Conservation (phyloP, 2,888 invertebrate species). For the Lasioglossum malachurum region DNA sequence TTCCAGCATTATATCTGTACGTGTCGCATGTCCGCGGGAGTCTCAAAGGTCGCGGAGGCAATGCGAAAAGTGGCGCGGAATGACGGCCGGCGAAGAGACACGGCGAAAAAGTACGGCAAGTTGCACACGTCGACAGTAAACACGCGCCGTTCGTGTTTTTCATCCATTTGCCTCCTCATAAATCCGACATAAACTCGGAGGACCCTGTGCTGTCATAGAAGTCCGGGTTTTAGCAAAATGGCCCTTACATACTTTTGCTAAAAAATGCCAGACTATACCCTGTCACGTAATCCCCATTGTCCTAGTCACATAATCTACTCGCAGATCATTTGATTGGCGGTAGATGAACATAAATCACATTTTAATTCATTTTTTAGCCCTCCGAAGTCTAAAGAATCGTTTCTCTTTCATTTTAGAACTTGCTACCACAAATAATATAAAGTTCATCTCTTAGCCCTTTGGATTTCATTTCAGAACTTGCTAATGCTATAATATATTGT, state of each 20-base stretch:
- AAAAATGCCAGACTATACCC: slow-evolving; percentile 23
- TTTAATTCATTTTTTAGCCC: neutral
- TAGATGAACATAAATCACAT: neutral
- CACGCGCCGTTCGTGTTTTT: slow-evolving; percentile 81
- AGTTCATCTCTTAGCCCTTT: too few relatives aligned
- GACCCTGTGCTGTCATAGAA: slow-evolving; percentile 52
- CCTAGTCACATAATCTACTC: neutral
- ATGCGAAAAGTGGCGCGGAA: slow-evolving; percentile 65
- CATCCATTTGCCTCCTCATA: slow-evolving; percentile 83
- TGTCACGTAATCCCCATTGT: neutral
- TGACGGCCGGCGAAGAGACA: slow-evolving; percentile 32
- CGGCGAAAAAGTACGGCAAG: slow-evolving; percentile 46
- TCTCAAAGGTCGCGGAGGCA: slow-evolving; percentile 51
- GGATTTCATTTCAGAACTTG: too few relatives aligned
- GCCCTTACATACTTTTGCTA: neutral
- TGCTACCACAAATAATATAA: too few relatives aligned
- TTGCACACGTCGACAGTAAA: slow-evolving; percentile 81
- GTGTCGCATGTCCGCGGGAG: slow-evolving; percentile 74
- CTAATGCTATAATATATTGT: too few relatives aligned
- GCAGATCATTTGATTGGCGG: too few relatives aligned
- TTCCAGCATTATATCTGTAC: slow-evolving; percentile 73
- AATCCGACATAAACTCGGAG: slow-evolving; percentile 80
- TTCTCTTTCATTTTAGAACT: neutral
- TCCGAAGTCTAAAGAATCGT: neutral
- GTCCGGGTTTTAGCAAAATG: slow-evolving; percentile 16